Conservation (phyloP, 1,140 invertebrate genomes). For the Ephestia elutella region DNA sequence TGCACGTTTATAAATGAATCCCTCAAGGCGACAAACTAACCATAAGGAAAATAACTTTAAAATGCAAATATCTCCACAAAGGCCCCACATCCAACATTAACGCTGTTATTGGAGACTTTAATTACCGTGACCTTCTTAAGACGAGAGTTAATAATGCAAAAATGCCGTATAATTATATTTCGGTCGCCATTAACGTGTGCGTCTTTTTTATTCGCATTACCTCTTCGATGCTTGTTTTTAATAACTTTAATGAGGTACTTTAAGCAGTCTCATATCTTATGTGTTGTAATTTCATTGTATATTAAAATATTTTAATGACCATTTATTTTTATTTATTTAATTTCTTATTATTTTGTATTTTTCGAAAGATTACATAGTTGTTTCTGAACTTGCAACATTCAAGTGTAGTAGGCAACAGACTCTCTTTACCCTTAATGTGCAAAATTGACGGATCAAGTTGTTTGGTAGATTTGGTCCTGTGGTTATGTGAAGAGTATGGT, state of each 20-base stretch:
- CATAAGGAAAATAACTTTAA: conserved; percentile 26
- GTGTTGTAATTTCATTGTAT: conserved; percentile 7
- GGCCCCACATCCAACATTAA: conserved; percentile 34
- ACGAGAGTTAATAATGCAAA: conserved; percentile 46
- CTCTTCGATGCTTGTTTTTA: conserved; percentile 29
- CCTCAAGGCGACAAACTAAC: conserved; percentile 8
- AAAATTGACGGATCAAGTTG: no score
- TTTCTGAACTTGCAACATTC: no score
- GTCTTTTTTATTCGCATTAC: conserved; percentile 23
- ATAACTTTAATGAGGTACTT: conserved; percentile 30
- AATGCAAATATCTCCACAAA: conserved; percentile 43
- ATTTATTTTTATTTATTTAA: background rate
- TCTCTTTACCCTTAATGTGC: no score
- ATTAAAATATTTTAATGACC: background rate
- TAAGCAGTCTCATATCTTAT: conserved; percentile 22
- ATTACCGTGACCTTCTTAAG: conserved; percentile 63
- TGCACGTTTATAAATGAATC: background rate
- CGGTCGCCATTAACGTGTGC: conserved; percentile 40
- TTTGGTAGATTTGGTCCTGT: no score
- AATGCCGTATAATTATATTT: conserved; percentile 53
- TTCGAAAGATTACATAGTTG: background rate
- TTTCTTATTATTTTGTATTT: background rate
- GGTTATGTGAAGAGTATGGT: no score
- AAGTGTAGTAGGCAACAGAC: no score
- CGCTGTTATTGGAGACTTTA: conserved; percentile 56